phyloP scores from a whole-genome alignment of 2,888 invertebrate genomes.

The Eupithecia abbreviata region DNA sequence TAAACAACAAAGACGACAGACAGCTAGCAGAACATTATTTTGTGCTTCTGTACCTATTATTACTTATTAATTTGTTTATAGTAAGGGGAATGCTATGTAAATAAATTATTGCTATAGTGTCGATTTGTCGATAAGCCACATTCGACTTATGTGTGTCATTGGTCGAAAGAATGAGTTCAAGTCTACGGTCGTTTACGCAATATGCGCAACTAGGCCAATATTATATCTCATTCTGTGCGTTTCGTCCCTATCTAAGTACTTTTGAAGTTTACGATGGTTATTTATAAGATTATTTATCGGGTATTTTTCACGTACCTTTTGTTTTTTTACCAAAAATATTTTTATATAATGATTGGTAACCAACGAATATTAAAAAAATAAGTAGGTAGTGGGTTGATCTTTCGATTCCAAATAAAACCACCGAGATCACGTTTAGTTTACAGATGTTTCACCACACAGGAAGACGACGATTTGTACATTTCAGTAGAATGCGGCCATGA shows the following conservation, averaged over 20 bases:
- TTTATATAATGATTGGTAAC: not conserved
- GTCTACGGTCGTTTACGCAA: slow-evolving; percentile 79
- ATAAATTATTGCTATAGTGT: not conserved
- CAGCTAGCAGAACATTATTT: slow-evolving; percentile 4
- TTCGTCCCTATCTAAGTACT: slow-evolving; percentile 41
- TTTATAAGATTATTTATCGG: not conserved
- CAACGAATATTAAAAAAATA: not conserved
- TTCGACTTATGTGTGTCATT: slow-evolving; percentile 58
- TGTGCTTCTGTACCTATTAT: not conserved
- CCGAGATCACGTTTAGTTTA: slow-evolving; percentile 3
- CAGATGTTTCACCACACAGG: slow-evolving; percentile 42
- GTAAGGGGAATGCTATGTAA: not conserved
- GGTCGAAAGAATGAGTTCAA: slow-evolving; percentile 73
- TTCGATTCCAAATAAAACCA: slow-evolving; percentile 5
- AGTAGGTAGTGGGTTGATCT: not conserved
- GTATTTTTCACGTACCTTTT: too few relatives aligned
- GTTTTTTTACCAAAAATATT: too few relatives aligned
- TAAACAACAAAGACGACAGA: slow-evolving; percentile 6
- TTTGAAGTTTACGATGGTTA: slow-evolving; percentile 10
- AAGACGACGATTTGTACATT: slow-evolving; percentile 45
- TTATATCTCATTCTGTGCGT: slow-evolving; percentile 62
- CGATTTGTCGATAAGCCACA: slow-evolving; percentile 4
- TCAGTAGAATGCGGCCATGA: slow-evolving; percentile 52
- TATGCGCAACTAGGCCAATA: slow-evolving; percentile 73
- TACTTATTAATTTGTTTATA: not conserved